A percentile compares a stretch with the other conserved stretches of the same genome.
Evolutionary conservation across 2,113 vertebrate genomes (phyloP).

Genomic region (Castor canadensis): DNA sequence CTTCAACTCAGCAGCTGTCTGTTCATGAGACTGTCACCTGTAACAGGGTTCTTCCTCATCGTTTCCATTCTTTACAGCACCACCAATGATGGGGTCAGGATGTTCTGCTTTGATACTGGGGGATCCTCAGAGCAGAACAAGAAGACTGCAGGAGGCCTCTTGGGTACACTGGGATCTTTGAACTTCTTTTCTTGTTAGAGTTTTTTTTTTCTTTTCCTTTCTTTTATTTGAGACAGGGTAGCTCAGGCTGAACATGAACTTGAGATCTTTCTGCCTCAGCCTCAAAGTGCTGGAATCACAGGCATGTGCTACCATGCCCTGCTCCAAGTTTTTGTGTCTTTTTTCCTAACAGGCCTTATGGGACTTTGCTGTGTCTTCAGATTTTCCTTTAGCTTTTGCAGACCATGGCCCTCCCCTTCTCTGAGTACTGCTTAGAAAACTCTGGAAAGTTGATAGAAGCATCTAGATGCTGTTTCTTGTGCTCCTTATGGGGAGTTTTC

Average conservation of each 20-base stretch:
- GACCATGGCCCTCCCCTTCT: background rate
- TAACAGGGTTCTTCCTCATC: background rate
- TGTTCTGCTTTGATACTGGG: background rate
- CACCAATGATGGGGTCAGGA: background rate
- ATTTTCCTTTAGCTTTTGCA: background rate
- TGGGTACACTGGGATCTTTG: no score
- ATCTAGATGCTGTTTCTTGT: background rate
- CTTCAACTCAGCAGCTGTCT: background rate
- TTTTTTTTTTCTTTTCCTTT: background rate
- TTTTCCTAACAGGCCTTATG: background rate
- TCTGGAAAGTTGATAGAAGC: background rate
- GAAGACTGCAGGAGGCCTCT: background rate
- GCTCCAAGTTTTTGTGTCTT: background rate
- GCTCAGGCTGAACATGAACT: background rate
- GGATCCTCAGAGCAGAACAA: background rate
- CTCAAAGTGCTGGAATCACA: background rate
- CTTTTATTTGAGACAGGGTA: background rate
- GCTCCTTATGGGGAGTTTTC: background rate
- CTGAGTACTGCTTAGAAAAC: background rate
- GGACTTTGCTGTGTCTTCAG: background rate
- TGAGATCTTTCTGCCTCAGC: background rate
- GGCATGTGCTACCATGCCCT: background rate
- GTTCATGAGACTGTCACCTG: background rate
- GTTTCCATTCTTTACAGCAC: background rate
- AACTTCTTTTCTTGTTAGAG: background rate